Base-by-base conservation (phyloP, 1,140 invertebrate genomes). In the Pseudomyrmex concolor region DNA sequence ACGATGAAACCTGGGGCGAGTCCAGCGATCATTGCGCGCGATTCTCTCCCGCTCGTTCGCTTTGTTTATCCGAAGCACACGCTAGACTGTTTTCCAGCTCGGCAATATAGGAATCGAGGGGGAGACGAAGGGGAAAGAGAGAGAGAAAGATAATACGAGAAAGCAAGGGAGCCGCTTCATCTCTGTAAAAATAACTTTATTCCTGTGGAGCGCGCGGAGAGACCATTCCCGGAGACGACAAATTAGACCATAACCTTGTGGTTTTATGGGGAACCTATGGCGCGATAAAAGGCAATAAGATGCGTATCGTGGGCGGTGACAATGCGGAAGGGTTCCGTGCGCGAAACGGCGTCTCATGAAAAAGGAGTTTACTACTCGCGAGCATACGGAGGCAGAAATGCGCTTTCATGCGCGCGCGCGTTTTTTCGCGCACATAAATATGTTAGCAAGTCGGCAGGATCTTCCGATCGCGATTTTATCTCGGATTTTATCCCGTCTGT, bases 171-270 rank as follows among this genome's bases (percentile, higher is more conserved):
- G 63, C 19, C 45, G 67, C 55, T 50, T 50, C 68, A 45, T 51
- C 78, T 72, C 59, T 25, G 70, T 63, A 73, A 82, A 74, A 82
- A 74, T 82, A 82, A 85, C 57, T 85, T 85, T 73, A 86, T 86
- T 86, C 45, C 62, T 45, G n/a, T 25, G 19, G 12, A 34, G 34
- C 34, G 50, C n/a, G 12, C 57, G 50, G 15, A 15, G 57, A 22
- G 48, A 51, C 54, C 57, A 67, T 76, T 57, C 34, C 50, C 57
- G 68, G 55, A 43, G 19, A 50, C 63, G 85, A 86, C 77, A 83
- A 86, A 86, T 86, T 86, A 86, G 81, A 83, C 70, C 64, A 45
- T 86, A 76, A 57, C 59, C 51, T 76, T 66, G 54, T 67, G 59
- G 55, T 54, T 86, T 86, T 86, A 86, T 83, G 77, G 19, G 45